These are phyloP conservation scores for Triplophysa yarkandensis DNA, from an alignment of 2,797 vertebrate species.

Conservation along the genomic window DNA sequence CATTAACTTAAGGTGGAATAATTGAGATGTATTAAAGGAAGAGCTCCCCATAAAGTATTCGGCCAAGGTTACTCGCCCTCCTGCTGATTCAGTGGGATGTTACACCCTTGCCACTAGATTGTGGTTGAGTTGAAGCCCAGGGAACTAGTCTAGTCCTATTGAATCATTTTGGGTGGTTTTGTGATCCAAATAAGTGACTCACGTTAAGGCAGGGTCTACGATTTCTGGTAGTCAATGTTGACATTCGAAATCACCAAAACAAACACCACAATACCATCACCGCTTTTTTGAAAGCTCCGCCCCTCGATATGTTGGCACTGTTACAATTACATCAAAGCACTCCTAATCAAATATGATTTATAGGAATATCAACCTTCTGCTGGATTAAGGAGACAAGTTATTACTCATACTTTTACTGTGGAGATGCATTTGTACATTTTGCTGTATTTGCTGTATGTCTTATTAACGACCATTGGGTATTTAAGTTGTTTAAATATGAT, in stretches of 20 bases:
- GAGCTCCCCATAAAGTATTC: not conserved
- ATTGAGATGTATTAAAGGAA: not conserved
- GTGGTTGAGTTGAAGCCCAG: not conserved
- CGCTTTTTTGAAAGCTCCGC: too few species aligned
- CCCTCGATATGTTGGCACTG: too few species aligned
- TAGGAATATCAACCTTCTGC: too few species aligned
- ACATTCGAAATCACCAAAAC: too few species aligned
- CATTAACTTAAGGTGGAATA: conserved; percentile 1
- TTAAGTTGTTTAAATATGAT: conserved; percentile 7
- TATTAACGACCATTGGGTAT: conserved; percentile 25
- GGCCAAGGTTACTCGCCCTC: not conserved
- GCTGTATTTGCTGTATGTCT: not conserved
- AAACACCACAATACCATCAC: too few species aligned
- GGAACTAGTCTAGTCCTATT: not conserved
- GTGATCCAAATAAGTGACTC: not conserved
- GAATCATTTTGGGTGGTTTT: not conserved
- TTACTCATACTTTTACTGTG: not conserved
- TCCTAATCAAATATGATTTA: too few species aligned
- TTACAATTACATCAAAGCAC: too few species aligned
- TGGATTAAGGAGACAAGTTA: too few species aligned
- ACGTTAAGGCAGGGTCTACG: too few species aligned
- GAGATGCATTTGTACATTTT: not conserved
- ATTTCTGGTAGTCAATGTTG: too few species aligned
- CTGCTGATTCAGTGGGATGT: not conserved
- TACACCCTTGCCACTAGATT: not conserved